Evolutionary conservation across 1,140 invertebrate species (phyloP).

Genomic region (Drosophila repletoides): DNA sequence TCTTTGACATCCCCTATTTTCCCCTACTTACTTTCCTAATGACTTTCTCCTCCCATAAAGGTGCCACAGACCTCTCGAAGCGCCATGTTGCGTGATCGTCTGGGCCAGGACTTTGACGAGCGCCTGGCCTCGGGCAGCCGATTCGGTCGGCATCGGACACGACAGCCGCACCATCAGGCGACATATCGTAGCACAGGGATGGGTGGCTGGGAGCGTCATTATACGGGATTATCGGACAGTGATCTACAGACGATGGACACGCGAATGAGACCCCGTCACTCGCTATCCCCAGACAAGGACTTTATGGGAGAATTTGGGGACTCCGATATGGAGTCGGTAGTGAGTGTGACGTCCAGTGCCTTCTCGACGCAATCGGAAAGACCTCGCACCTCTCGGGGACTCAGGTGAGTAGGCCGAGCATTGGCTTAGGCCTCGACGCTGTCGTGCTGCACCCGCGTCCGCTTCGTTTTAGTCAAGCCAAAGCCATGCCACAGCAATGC

Average conservation of each 20-base stretch:
- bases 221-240: slow-evolving; percentile 91
- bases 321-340: slow-evolving; percentile 94
- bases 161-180: slow-evolving; percentile 84
- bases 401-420: slow-evolving; percentile 85
- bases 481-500: slow-evolving; percentile 31
- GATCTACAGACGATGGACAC: slow-evolving; percentile 86
- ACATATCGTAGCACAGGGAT: slow-evolving; percentile 88
- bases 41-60: slow-evolving; percentile 12
- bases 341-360: slow-evolving; percentile 93
- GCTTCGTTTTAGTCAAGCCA: slow-evolving; percentile 30
- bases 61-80: slow-evolving; percentile 79
- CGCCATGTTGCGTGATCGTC: slow-evolving; percentile 87
- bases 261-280: slow-evolving; percentile 83
- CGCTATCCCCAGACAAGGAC: slow-evolving; percentile 88
- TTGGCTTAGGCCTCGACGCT: not conserved
- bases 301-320: slow-evolving; percentile 88
- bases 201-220: slow-evolving; percentile 89
- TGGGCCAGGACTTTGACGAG: slow-evolving; percentile 93
- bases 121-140: slow-evolving; percentile 84
- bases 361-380: slow-evolving; percentile 96
- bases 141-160: slow-evolving; percentile 87
- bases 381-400: slow-evolving; percentile 88
- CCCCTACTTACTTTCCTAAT: not conserved
- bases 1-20: not conserved
- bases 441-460: slow-evolving; percentile 24